These are phyloP conservation scores for Emydoidea blandingii DNA, from an alignment of 2,797 vertebrate genomes.

Conservation along the genomic window DNA sequence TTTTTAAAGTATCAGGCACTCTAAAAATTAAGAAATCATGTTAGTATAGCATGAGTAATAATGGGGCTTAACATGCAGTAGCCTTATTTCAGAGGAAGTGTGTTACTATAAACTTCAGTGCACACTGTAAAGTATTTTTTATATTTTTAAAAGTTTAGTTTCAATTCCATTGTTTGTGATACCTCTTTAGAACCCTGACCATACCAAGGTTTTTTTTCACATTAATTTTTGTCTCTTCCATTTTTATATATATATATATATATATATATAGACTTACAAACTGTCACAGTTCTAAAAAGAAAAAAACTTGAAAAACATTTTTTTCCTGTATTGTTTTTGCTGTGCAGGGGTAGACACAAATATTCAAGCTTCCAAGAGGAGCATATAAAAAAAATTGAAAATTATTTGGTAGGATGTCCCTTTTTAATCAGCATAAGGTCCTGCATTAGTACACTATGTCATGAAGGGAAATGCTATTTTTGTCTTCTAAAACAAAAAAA, in stretches of 20 bases:
- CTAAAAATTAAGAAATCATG: constrained; percentile 27
- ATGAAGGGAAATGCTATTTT: background rate
- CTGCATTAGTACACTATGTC: background rate
- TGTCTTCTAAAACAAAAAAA: background rate
- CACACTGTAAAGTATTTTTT: background rate
- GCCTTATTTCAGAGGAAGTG: background rate
- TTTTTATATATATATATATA: background rate
- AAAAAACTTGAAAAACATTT: background rate
- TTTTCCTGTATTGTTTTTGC: background rate
- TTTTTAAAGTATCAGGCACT: constrained; percentile 45
- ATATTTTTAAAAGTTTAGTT: background rate
- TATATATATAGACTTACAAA: background rate
- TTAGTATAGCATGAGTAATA: constrained; percentile 2
- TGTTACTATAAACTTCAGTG: background rate
- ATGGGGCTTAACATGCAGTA: background rate
- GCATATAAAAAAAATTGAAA: background rate
- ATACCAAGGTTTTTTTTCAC: background rate
- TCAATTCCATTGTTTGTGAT: background rate
- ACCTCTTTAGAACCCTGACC: background rate
- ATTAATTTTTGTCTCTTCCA: background rate
- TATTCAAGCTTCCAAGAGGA: background rate
- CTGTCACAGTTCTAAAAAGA: background rate
- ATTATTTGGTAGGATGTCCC: background rate
- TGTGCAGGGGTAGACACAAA: background rate
- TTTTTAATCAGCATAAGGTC: background rate